Percentiles rank a stretch among this genome's conserved stretches.
Evolutionary conservation across 2,888 invertebrate species (phyloP).

Genomic region (Petrolisthes cinctipes): DNA sequence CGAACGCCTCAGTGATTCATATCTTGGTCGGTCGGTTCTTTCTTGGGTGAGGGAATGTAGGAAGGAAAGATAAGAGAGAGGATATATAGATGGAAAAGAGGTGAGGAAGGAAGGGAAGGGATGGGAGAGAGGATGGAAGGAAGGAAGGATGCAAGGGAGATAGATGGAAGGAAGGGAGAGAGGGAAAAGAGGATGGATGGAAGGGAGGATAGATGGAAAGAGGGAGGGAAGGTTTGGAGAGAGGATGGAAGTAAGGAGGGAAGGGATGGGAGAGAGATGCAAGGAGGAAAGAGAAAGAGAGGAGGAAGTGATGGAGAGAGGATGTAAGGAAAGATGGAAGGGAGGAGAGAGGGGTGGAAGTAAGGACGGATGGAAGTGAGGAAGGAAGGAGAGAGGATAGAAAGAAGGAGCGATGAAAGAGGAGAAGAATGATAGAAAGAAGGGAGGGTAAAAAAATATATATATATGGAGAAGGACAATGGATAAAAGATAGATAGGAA

Average conservation of each 20-base stretch:
- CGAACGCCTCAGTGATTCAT: no score
- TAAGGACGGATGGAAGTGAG: background rate
- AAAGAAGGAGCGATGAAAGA: background rate
- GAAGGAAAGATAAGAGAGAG: background rate
- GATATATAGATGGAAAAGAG: background rate
- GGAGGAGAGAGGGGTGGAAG: no score
- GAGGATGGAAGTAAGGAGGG: background rate
- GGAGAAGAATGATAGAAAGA: background rate
- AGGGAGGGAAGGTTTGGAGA: background rate
- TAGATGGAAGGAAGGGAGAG: background rate
- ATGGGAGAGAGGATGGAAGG: background rate
- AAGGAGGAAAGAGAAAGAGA: background rate
- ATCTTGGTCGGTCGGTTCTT: no score
- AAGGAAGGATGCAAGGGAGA: background rate
- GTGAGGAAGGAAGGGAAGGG: background rate
- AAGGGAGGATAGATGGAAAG: background rate
- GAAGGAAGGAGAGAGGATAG: background rate
- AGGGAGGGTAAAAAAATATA: background rate
- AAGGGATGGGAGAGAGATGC: background rate
- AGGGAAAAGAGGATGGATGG: background rate
- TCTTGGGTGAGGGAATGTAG: no score
- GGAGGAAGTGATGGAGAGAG: background rate
- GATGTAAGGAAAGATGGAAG: background rate
- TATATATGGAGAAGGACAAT: background rate
- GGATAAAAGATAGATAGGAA: background rate